phyloP scores from a whole-genome alignment of 2,113 vertebrate species.

The Sinosuthora webbiana region DNA sequence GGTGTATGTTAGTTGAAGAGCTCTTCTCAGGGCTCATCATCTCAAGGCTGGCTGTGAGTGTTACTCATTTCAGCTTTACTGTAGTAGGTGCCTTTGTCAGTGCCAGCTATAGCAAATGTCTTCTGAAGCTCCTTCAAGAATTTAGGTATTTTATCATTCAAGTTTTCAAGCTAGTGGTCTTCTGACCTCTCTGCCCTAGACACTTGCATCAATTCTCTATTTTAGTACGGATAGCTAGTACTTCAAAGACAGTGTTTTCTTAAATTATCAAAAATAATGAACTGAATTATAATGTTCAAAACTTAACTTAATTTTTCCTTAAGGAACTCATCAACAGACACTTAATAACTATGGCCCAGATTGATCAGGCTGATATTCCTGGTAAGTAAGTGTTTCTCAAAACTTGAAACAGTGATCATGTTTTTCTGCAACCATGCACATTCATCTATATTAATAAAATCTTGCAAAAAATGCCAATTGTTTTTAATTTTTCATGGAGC shows the following conservation, averaged over 20 bases:
- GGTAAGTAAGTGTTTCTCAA: slow-evolving; percentile 75
- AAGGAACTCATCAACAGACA: slow-evolving; percentile 98
- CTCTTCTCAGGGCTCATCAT: not conserved
- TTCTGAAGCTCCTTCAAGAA: not conserved
- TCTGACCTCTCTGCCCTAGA: not conserved
- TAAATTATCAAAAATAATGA: not conserved
- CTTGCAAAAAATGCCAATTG: not conserved
- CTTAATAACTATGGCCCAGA: slow-evolving; percentile 98
- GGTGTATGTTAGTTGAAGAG: not conserved
- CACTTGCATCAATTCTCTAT: not conserved
- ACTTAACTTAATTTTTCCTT: slow-evolving; percentile 40
- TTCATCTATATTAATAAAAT: not conserved
- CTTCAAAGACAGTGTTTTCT: not conserved
- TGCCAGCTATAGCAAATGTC: not conserved
- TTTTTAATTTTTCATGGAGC: not conserved
- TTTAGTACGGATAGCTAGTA: not conserved
- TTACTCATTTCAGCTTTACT: not conserved
- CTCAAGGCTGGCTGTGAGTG: not conserved
- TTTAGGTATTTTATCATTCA: not conserved
- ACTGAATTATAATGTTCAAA: not conserved
- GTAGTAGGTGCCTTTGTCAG: not conserved
- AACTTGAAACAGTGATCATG: not conserved
- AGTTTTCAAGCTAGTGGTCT: not conserved
- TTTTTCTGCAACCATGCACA: not conserved
- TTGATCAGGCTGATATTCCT: slow-evolving; percentile 97